Base-by-base conservation (phyloP, 2,797 vertebrate species). In the Aplochiton taeniatus region DNA sequence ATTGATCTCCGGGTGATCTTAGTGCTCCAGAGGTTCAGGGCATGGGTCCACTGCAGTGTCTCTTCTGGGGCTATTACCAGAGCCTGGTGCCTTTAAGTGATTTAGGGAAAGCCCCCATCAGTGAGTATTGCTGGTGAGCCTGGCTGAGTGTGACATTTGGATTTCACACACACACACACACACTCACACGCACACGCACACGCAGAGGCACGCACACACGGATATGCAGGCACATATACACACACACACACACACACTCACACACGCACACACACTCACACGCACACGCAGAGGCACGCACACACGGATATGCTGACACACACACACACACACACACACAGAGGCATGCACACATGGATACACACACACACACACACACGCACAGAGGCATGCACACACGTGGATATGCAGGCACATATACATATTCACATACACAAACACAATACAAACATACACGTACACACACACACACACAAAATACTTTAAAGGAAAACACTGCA, bases 61-160 rank as follows among this genome's bases (percentile, higher is more conserved):
- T 48, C 47, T 11, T 48, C 47, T 14, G 14, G 31, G 11, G 14
- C 50, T 52, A n/a, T 52, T 52, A 18, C 18, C n/a, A 11, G 6
- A 46, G 61, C 17, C 43, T 65, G 46, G 41, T 52, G n/a, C 46
- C 31, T 64, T 51, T 44, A n/a, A 16, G 45, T 54, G 7, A 50
- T 51, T 53, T 68, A 19, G 13, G 10, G 43, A 16, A 16, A 42
- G 12, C 42, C 47, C 58, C 58, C 58, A 41, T 7, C 13, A 17
- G 64, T 31, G 63, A 50, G 44, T 78, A 72, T 81, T 70, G 74
- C 76, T 80, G 78, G 65, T 73, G 76, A 76, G 60, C 52, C 83
- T 75, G 71, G 78, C 76, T 51, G 66, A 45, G 62, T 45, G 67
- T 70, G 67, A 74, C 67, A 70, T 70, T 67, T 19, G 53, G 68